These are phyloP conservation scores for Caloenas nicobarica DNA, from an alignment of 2,113 vertebrate species.

Conservation along the genomic window DNA sequence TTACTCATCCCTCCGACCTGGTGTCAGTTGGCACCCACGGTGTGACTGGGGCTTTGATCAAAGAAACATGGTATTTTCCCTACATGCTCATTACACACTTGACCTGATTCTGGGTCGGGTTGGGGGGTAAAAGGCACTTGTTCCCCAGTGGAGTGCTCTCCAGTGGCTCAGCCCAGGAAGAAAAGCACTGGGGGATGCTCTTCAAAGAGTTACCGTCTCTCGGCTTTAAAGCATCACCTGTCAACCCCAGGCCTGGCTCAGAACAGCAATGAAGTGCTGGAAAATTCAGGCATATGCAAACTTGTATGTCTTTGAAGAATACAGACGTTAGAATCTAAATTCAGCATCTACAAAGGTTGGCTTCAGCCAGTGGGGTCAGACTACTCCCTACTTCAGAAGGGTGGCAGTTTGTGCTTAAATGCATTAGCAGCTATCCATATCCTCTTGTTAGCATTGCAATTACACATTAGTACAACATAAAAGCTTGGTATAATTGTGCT, in stretches of 20 bases:
- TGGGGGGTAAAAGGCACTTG: neutral
- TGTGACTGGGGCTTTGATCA: neutral
- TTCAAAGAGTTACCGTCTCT: neutral
- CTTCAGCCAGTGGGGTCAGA: neutral
- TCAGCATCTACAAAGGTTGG: neutral
- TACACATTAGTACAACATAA: conserved; percentile 55
- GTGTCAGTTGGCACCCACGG: neutral
- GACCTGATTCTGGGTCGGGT: neutral
- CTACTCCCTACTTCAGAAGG: neutral
- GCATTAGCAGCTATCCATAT: conserved; percentile 38
- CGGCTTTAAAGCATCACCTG: neutral
- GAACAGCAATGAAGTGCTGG: neutral
- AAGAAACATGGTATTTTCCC: neutral
- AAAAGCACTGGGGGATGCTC: neutral
- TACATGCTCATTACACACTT: neutral
- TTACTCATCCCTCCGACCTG: neutral
- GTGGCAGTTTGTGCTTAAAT: conserved; percentile 21
- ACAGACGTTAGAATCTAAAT: neutral
- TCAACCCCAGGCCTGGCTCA: neutral
- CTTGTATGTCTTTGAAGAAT: neutral
- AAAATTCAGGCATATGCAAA: neutral
- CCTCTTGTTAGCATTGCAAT: conserved; percentile 54
- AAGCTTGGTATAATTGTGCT: conserved; percentile 47
- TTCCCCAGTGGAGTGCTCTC: neutral
- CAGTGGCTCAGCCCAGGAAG: neutral